These are phyloP conservation scores for Jordanella pulchra DNA, from an alignment of 2,797 vertebrate species.

Conservation along the genomic window DNA sequence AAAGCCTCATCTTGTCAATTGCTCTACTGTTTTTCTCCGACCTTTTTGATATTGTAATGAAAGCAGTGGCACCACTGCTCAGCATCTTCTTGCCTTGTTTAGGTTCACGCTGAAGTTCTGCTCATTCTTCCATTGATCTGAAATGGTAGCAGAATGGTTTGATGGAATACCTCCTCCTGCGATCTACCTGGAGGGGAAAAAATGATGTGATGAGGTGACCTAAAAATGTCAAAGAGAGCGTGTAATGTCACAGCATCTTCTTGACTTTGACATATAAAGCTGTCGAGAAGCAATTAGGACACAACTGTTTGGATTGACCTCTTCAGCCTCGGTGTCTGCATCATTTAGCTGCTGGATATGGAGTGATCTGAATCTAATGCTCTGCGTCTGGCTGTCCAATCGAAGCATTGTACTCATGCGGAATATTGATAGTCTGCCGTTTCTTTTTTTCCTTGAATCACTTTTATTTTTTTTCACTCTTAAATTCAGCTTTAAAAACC, in stretches of 20 bases:
- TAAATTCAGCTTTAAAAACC: constrained; percentile 28
- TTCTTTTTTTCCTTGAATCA: constrained; percentile 37
- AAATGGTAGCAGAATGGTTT: constrained; percentile 20
- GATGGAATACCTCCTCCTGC: constrained; percentile 35
- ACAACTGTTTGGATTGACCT: constrained; percentile 49
- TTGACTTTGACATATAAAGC: constrained; percentile 59
- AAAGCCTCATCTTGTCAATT: constrained; percentile 8
- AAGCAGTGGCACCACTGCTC: constrained; percentile 39
- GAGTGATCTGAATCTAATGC: constrained; percentile 45
- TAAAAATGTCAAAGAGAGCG: constrained; percentile 39
- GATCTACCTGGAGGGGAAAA: constrained; percentile 28
- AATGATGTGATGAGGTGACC: constrained; percentile 48
- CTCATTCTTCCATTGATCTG: constrained; percentile 2
- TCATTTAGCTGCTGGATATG: constrained; percentile 27
- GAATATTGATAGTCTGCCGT: constrained; percentile 52
- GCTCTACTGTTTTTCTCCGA: constrained; percentile 18
- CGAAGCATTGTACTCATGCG: constrained; percentile 29
- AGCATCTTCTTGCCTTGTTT: constrained; percentile 28
- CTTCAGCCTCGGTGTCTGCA: constrained; percentile 20
- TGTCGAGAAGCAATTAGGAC: constrained; percentile 46
- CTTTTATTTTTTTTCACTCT: constrained; percentile 52
- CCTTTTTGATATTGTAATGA: constrained; percentile 26
- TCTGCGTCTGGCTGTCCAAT: constrained; percentile 45
- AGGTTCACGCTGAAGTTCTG: constrained; percentile 39
- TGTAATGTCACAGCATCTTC: constrained; percentile 19